phyloP scores from a whole-genome alignment of 2,113 vertebrate species.

The Thryonomys swinderianus region DNA sequence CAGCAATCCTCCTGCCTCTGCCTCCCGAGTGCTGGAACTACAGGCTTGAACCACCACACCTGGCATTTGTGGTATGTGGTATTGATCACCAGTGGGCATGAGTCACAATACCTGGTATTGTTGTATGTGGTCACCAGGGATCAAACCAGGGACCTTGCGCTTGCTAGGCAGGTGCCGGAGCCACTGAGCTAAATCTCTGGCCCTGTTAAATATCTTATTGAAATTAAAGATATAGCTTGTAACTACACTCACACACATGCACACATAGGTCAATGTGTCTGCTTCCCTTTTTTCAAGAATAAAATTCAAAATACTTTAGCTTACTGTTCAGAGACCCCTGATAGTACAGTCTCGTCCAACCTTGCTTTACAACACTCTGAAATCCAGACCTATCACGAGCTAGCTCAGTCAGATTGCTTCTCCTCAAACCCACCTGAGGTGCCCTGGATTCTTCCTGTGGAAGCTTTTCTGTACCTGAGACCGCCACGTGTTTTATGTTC shows the following conservation, averaged over 20 bases:
- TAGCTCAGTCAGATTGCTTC: neutral
- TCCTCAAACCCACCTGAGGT: neutral
- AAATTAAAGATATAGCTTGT: constrained; percentile 13
- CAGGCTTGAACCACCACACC: no score
- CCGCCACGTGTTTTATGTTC: neutral
- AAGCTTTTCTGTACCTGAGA: neutral
- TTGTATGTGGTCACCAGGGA: no score
- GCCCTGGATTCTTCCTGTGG: neutral
- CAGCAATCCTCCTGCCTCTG: no score
- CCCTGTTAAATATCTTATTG: neutral
- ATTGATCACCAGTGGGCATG: no score
- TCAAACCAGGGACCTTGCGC: no score
- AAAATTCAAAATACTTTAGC: neutral
- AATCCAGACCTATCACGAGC: neutral
- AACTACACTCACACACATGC: neutral
- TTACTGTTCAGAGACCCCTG: neutral
- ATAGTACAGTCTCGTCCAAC: neutral
- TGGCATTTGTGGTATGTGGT: no score
- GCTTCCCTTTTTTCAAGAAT: neutral
- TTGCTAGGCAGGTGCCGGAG: no score
- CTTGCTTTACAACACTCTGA: neutral
- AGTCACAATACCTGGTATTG: no score
- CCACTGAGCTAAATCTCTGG: no score
- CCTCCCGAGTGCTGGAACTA: no score
- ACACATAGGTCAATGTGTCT: neutral